Conservation (phyloP, 2,113 vertebrate species). For the Bubo scandiacus region DNA sequence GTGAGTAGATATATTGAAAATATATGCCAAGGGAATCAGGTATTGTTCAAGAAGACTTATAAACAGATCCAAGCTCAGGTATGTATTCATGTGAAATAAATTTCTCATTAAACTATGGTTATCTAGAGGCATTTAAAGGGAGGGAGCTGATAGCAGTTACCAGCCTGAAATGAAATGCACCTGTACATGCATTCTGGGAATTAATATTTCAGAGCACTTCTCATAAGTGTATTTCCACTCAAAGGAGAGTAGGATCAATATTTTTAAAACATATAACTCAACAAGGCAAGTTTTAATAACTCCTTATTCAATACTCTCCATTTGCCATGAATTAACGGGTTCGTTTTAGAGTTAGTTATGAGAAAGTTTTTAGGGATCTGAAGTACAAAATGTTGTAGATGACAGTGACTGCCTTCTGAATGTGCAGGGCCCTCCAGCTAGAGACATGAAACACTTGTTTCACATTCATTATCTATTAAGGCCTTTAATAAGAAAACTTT, state of each 20-base stretch:
- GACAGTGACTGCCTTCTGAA: background rate
- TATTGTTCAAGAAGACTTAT: background rate
- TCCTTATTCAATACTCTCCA: background rate
- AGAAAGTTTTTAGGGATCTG: slow-evolving; percentile 3
- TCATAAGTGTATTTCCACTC: background rate
- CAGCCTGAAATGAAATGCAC: background rate
- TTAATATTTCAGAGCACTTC: background rate
- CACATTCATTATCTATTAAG: background rate
- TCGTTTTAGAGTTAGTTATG: background rate
- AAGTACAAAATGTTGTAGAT: background rate
- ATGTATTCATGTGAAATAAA: background rate
- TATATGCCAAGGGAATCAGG: background rate
- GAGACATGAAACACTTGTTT: background rate
- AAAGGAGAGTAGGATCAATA: background rate
- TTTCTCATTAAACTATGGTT: background rate
- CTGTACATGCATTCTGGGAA: background rate
- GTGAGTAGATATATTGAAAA: background rate
- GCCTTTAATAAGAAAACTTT: background rate
- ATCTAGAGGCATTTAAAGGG: background rate
- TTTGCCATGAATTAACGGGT: slow-evolving; percentile 5
- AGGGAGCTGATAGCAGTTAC: background rate
- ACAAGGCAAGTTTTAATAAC: background rate
- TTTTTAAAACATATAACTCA: slow-evolving; percentile 1
- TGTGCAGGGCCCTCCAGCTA: background rate
- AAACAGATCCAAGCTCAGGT: background rate